Evolutionary conservation across 1,140 invertebrate genomes (phyloP), one percentile per base, ranked within the genome.

Genomic region (Scaptomyza montana): DNA sequence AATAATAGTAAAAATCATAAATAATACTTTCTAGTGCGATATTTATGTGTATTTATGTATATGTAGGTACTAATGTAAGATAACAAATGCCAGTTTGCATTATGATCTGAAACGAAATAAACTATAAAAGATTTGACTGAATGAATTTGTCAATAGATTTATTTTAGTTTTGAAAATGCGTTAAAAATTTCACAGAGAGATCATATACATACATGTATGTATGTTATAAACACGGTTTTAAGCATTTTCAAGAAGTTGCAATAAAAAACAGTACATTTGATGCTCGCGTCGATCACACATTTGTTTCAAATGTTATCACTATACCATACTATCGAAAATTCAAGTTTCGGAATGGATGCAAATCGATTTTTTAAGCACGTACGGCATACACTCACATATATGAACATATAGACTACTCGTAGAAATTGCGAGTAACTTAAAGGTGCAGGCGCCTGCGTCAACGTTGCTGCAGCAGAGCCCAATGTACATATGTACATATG

Each of bases 391-490:
- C 28, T 49, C 50, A 19, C 13, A 43, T 19, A 41, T 66, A 51
- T 77, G 49, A 36, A 55, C 12, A 59, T 59, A 25, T 47, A 56
- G 46, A 45, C 8, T 25, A 25, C 51, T 43, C 25, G 19, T 54
- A 59, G 47, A 54, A 66, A 75, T 49, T 69, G 62, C 33, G 39
- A 53, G 30, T 69, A 49, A 10, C 56, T 6, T 12, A 55, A 36
- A 25, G 64, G 43, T 75, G 76, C 70, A 82, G 66, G 80, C 79
- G 80, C 80, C 41, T 75, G 72, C 47, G 54, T 54, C 25, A 43
- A 53, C 46, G 30, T 56, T 5, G 60, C 54, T 66, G 68, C 68
- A 75, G 46, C 45, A 57, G 33, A 36, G 39, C 12, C n/a, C n/a
- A 50, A 63, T 64, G n/a, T 33, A 45, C 21, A 13, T 39, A 49